Evolutionary conservation across 2,888 invertebrate genomes (phyloP).

Genomic region (Drosophila ustulata): DNA sequence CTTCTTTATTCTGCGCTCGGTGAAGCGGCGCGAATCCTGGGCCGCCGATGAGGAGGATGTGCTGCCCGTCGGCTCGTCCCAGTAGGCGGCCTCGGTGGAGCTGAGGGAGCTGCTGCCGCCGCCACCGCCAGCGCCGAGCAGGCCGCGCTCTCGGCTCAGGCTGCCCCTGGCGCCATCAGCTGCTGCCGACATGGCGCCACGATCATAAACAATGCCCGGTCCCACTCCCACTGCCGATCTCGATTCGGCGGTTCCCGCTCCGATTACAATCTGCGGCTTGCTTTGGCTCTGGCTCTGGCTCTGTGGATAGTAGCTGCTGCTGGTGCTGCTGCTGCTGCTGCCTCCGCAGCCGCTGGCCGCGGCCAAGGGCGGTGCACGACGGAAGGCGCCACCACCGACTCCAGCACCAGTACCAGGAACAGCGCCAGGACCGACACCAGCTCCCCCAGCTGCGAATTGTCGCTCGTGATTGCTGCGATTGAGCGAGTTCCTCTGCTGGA

Average conservation of each 20-base stretch:
- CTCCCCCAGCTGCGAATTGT: conserved; percentile 70
- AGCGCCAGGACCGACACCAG: conserved; percentile 32
- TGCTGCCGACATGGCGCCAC: conserved; percentile 59
- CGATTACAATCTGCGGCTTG: conserved; percentile 85
- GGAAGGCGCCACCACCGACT: conserved; percentile 61
- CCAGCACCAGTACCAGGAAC: conserved; percentile 29
- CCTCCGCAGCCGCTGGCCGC: conserved; percentile 68
- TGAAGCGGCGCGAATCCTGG: conserved; percentile 91
- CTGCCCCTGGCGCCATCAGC: conserved; percentile 57
- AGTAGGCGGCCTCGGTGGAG: conserved; percentile 77
- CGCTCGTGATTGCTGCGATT: conserved; percentile 86
- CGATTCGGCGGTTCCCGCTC: conserved; percentile 71
- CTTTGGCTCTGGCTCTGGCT: conserved; percentile 60
- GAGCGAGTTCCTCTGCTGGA: conserved; percentile 84
- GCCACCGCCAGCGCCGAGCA: conserved; percentile 61
- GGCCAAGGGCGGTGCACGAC: conserved; percentile 75
- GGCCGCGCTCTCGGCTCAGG: conserved; percentile 68
- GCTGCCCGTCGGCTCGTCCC: conserved; percentile 76
- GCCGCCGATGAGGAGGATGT: conserved; percentile 81
- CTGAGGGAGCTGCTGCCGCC: conserved; percentile 72
- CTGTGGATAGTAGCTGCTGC: conserved; percentile 83
- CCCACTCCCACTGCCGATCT: conserved; percentile 52
- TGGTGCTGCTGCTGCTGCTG: conserved; percentile 75
- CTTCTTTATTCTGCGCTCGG: conserved; percentile 95
- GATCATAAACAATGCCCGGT: conserved; percentile 71